Evolutionary conservation across 2,888 invertebrate species (phyloP), one percentile per base, ranked within the genome.

Genomic region (Germaria angustata): DNA sequence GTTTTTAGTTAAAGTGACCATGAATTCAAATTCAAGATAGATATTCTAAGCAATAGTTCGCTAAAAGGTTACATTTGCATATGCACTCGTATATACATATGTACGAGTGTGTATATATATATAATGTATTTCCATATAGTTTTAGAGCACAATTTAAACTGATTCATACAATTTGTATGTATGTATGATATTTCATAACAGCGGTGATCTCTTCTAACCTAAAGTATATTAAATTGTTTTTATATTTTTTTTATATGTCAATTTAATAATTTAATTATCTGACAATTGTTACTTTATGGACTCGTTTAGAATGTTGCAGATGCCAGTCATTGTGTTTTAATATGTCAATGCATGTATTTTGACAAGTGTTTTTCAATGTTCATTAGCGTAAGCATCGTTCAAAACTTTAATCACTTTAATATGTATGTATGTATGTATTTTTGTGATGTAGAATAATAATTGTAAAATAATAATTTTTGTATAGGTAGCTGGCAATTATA

Each of bases 361-460:
- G 76, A 68, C 76, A 76, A 68, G 59, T 68, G 68, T 59, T 77
- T 66, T 77, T 59, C 39, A 51, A n/a, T 34, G 22, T 51, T 57
- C 24, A 59, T 51, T 57, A 41, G 32, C 22, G 32, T 22, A 61
- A 73, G 20, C 28, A 44, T 13, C 34, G 17, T 20, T 49, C 9
- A 75, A 55, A 24, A 55, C 28, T 36, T 36, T 36, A 34, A 36
- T n/a, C 39, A 22, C 8, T 41, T 22, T 13, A 36, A 71, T 22
- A n/a, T n/a, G n/a, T 61, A 34, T 2, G 3, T 46, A 5, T 5
- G 44, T 4, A n/a, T 9, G 8, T 8, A 28, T 17, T 32, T 44
- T 13, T 28, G 28, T 6, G 6, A 28, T 28, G 28, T 6, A 28
- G 20, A 24, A 11, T 6, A 55, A 8, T 39, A 22, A 59, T 22